Evolutionary conservation across 2,888 invertebrate species (phyloP), one percentile per base, ranked within the genome.

Genomic region (Mimumesa dahlbomi): DNA sequence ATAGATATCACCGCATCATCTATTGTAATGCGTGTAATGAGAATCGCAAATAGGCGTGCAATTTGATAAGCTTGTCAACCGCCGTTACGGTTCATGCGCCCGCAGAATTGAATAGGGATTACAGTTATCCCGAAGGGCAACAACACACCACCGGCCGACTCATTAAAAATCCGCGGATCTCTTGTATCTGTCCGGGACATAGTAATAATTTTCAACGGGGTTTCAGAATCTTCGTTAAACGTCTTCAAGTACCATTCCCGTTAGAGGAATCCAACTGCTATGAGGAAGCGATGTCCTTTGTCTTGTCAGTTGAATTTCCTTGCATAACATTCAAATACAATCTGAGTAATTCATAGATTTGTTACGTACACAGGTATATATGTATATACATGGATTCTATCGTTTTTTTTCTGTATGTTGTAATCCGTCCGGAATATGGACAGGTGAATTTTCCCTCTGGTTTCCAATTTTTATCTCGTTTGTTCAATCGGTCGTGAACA

Each of bases 1-100:
- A 82, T 82, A 74, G 73, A 79, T 82, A 83, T 78, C 81, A 75
- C 75, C 74, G 71, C 69, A 72, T 83, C 75, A 66, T 73, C 73
- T 78, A 84, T 84, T 84, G 83, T 83, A 82, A 82, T 70, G 83
- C 81, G 81, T 79, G 84, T 84, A 84, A 84, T 83, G 82, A 84
- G 82, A 82, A 83, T 84, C 78, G 81, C 82, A 83, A 82, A 84
- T 83, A 80, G 82, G 77, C 74, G 69, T 81, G 83, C 84, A 82
- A 84, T 84, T 84, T 84, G 83, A 84, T 84, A 83, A 82, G 84
- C 83, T 82, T 84, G 84, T 84, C 84, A 84, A 84, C 82, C 73
- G 66, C 64, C 83, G 81, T 84, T 81, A 84, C 81, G 84, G 82
- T 80, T 78, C 74, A 75, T 83, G 82, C 82, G 71, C 73, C 59